Base-by-base conservation (phyloP, 2,888 invertebrate genomes). In the Meiosimyza decipiens region DNA sequence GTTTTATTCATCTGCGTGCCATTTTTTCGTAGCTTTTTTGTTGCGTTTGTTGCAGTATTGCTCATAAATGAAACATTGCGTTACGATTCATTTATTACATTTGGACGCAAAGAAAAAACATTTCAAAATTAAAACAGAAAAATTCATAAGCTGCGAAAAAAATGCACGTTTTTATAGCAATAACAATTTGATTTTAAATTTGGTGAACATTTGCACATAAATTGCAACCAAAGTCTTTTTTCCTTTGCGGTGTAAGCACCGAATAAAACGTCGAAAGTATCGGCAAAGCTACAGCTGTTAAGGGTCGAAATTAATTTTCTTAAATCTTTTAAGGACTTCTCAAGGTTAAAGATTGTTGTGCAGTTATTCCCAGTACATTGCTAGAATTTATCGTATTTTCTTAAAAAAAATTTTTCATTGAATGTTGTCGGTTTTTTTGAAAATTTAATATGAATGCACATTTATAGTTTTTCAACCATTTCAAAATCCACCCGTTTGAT, bases 31-130 rank as follows among this genome's bases (percentile, higher is more conserved):
- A 55, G 55, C 16, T 3, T 57, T 57, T 57, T 18, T 13, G 12
- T 18, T 57, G 4, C 4, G 4, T 28, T n/a, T 60, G 33, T 33
- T 33, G 40, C 51, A 15, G 67, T 49, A 67, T 40, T n/a, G 52
- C 51, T 28, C n/a, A 28, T 60, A 60, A 69, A 69, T 60, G 33
- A 69, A 60, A 60, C 68, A 60, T 40, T 60, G n/a, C 51, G 16
- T 60, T 50, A 28, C 60, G 69, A 69, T 69, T 69, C 51, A 69
- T 69, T 69, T 69, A 69, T 69, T 60, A 60, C 69, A 33, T 12
- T 16, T 50, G 12, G n/a, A n/a, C 28, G 13, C 50, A 18, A 65
- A 9, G 57, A 16, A 7, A 15, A 18, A 49, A 9, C 3, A 50
- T 12, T 7, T 16, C 1, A 51, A 28, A 15, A 66, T n/a, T n/a